phyloP scores from a whole-genome alignment of 2,113 vertebrate genomes.

The Trochalopteron elliotii region DNA sequence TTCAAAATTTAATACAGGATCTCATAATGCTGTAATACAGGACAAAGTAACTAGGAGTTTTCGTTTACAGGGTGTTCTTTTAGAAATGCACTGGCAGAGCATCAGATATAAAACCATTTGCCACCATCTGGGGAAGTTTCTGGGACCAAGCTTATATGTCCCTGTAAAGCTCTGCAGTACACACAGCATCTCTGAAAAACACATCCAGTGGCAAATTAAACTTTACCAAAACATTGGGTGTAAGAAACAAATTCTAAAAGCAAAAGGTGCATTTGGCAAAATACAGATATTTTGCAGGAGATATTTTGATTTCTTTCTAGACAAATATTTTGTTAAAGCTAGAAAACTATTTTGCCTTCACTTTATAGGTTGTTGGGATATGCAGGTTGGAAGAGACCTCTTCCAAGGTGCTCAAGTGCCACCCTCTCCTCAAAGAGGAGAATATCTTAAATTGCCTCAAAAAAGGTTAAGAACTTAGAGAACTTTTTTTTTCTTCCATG shows the following conservation, averaged over 20 bases:
- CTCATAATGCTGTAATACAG: not conserved
- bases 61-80: not conserved
- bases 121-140: not conserved
- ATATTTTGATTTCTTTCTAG: not conserved
- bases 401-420: not conserved
- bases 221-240: not conserved
- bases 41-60: not conserved
- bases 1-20: not conserved
- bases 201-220: not conserved
- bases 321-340: not conserved
- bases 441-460: not conserved
- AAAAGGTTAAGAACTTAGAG: not conserved
- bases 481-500: not conserved
- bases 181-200: not conserved
- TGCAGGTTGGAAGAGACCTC: not conserved
- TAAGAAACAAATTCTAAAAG: not conserved
- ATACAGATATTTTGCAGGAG: not conserved
- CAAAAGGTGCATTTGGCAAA: not conserved
- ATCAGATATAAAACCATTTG: not conserved
- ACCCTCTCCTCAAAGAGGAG: not conserved
- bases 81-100: not conserved
- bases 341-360: not conserved
- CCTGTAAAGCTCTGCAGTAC: not conserved
- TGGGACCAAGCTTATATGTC: not conserved
- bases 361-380: not conserved